Conservation (phyloP, 2,797 vertebrate genomes). For the Mormyrus proboscirostris region DNA sequence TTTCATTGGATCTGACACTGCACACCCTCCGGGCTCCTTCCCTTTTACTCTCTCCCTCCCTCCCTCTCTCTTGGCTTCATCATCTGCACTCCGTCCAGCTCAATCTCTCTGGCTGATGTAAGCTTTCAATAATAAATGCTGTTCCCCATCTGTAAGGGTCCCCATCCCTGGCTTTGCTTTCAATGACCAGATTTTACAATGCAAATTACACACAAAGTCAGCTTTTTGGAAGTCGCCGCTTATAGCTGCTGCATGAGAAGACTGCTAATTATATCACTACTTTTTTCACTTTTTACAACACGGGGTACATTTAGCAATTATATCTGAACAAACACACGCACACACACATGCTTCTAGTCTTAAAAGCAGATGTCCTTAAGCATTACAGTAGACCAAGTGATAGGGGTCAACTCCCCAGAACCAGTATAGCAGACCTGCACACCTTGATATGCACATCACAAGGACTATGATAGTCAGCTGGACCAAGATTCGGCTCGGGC, state of each 20-base stretch:
- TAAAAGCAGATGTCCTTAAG: background rate
- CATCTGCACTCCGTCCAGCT: background rate
- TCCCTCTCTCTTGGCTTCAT: background rate
- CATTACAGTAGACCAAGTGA: background rate
- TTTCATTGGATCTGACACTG: conserved; percentile 51
- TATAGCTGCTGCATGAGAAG: background rate
- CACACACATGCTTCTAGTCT: background rate
- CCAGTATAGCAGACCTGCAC: background rate
- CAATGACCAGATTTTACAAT: background rate
- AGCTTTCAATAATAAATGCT: conserved; percentile 4
- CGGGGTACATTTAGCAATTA: background rate
- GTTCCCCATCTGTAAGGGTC: background rate
- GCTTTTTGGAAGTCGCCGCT: background rate
- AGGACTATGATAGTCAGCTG: background rate
- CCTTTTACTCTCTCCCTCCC: conserved; percentile 30
- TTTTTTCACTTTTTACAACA: background rate
- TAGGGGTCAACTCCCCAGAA: background rate
- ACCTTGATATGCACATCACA: background rate
- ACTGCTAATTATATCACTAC: background rate
- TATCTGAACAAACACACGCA: background rate
- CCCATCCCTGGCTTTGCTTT: background rate
- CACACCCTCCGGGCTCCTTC: conserved; percentile 39
- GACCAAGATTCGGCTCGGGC: background rate
- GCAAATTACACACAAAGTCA: background rate
- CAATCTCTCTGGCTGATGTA: conserved; percentile 22